These are phyloP conservation scores for Drosophila serrata DNA, from an alignment of 1,140 invertebrate species.

Conservation along the genomic window DNA sequence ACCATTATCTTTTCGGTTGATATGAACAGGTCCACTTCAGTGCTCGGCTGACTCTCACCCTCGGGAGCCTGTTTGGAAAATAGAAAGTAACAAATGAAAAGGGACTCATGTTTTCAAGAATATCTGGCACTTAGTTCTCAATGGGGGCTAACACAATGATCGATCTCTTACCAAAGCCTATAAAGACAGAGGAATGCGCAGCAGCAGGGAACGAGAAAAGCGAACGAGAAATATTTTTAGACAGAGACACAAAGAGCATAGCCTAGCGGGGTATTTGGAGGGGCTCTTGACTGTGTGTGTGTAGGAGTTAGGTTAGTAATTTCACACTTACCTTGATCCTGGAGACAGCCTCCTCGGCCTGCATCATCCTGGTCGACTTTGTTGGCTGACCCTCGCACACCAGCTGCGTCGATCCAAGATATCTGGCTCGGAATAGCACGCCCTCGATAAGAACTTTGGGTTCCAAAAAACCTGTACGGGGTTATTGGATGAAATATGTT, in stretches of 20 bases:
- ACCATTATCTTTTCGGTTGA: conserved; percentile 99
- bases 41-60: conserved; percentile 99
- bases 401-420: conserved; percentile 99
- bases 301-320: not conserved
- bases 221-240: conserved; percentile 36
- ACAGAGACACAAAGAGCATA: conserved; percentile 24
- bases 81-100: not conserved
- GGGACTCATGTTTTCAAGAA: not conserved
- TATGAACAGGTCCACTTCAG: conserved; percentile 99
- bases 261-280: conserved; percentile 6
- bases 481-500: too few relatives aligned
- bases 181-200: conserved; percentile 48
- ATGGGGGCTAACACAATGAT: conserved; percentile 7
- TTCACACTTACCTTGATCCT: conserved; percentile 96
- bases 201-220: conserved; percentile 45
- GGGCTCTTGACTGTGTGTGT: not conserved
- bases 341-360: conserved; percentile 99
- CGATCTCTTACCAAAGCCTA: conserved; percentile 36
- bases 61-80: conserved; percentile 94
- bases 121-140: not conserved
- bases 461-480: conserved; percentile 36
- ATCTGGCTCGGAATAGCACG: conserved; percentile 98
- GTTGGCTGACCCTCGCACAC: conserved; percentile 99
- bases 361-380: conserved; percentile 99
- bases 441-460: conserved; percentile 97